These are phyloP conservation scores for Sphenopsis melanotis DNA, from an alignment of 2,797 vertebrate genomes.

Conservation along the genomic window DNA sequence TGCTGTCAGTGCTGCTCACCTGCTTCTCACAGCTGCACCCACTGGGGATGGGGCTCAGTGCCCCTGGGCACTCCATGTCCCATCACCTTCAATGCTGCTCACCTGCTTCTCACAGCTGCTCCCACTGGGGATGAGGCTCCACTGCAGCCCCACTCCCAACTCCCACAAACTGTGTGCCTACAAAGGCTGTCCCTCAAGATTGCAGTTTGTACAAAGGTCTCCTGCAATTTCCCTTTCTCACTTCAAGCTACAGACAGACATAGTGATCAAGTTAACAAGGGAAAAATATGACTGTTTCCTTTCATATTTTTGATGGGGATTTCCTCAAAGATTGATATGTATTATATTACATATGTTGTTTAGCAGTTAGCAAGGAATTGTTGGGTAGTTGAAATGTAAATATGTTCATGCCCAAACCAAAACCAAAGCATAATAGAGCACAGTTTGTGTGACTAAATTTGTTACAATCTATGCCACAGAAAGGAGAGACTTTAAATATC, in stretches of 20 bases:
- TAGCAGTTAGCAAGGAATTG: neutral
- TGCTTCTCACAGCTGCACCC: too few relatives aligned
- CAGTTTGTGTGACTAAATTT: neutral
- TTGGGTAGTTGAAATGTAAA: neutral
- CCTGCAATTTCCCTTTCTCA: neutral
- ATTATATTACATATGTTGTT: neutral
- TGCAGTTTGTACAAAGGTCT: neutral
- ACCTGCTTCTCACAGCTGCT: fast-evolving
- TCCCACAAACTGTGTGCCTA: neutral
- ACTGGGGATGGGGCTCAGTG: too few relatives aligned
- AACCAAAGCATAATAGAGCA: neutral
- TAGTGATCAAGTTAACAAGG: neutral
- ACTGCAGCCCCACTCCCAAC: neutral
- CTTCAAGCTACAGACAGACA: neutral
- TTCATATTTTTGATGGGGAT: neutral
- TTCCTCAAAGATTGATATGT: neutral
- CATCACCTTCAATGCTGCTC: fast-evolving
- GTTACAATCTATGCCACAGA: neutral
- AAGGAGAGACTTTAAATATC: neutral
- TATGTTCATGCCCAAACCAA: neutral
- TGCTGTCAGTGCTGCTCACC: too few relatives aligned
- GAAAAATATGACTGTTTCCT: neutral
- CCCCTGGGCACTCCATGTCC: neutral
- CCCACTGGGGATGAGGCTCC: neutral
- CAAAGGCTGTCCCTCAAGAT: neutral